Evolutionary conservation across 2,797 vertebrate genomes (phyloP).

Genomic region (Ctenopoma multispine): DNA sequence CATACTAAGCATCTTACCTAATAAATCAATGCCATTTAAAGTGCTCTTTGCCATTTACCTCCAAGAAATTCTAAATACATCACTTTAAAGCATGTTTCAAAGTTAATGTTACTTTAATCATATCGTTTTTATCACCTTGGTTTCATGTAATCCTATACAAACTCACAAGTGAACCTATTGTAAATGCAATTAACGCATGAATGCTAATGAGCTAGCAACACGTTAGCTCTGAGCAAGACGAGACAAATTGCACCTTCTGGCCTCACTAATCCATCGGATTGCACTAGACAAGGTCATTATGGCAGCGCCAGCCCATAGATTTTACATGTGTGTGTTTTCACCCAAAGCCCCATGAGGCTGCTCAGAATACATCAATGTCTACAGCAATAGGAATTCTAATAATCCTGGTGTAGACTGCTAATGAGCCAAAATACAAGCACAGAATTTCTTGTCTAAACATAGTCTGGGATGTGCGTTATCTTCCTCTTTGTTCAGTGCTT

Average conservation of each 20-base stretch:
- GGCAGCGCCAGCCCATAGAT: constrained; percentile 28
- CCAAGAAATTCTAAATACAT: not conserved
- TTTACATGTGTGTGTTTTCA: constrained; percentile 40
- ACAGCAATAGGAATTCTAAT: constrained; percentile 44
- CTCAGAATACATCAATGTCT: constrained; percentile 52
- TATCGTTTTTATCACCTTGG: not conserved
- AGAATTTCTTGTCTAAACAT: not conserved
- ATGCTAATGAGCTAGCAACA: constrained; percentile 53
- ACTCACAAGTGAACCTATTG: not conserved
- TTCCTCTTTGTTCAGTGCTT: not conserved
- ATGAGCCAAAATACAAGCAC: constrained; percentile 38
- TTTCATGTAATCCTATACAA: not conserved
- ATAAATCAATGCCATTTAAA: not conserved
- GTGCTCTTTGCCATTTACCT: not conserved
- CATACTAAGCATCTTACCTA: no score
- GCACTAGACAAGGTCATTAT: constrained; percentile 41
- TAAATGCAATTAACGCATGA: constrained; percentile 39
- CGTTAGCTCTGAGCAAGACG: constrained; percentile 35
- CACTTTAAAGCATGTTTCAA: not conserved
- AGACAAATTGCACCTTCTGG: constrained; percentile 48
- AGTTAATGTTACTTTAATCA: not conserved
- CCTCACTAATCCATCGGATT: constrained; percentile 40
- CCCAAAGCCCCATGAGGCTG: constrained; percentile 29
- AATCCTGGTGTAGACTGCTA: constrained; percentile 49
- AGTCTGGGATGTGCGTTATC: not conserved